These are phyloP conservation scores for Piprites chloris DNA, from an alignment of 2,113 vertebrate genomes.

Conservation along the genomic window DNA sequence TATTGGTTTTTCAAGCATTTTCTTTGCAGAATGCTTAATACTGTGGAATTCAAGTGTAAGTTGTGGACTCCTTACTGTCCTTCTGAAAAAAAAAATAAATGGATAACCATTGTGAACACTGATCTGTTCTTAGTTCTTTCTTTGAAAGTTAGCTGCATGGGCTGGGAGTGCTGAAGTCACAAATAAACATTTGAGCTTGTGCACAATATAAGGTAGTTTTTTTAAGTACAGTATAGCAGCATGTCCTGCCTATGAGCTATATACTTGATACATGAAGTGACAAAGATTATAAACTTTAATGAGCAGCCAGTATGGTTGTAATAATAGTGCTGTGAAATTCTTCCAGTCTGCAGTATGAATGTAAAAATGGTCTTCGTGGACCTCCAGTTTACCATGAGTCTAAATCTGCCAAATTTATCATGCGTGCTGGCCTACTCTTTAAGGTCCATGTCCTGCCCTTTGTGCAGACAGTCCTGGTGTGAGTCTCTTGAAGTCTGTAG, in stretches of 20 bases:
- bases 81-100: background rate
- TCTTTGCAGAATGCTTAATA: background rate
- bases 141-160: background rate
- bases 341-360: background rate
- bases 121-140: background rate
- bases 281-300: background rate
- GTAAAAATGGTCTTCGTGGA: background rate
- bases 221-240: background rate
- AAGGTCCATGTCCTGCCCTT: background rate
- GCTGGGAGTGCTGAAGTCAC: fast-evolving
- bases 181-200: background rate
- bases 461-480: background rate
- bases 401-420: background rate
- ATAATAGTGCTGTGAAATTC: background rate
- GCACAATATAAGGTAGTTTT: background rate
- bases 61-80: background rate
- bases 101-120: background rate
- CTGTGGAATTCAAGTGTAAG: background rate
- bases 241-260: background rate
- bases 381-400: background rate
- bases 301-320: background rate
- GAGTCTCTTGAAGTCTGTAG: background rate
- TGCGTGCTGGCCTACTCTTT: background rate
- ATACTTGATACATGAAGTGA: background rate
- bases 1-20: background rate